Evolutionary conservation across 2,797 vertebrate genomes (phyloP), one percentile per base, ranked within the genome.

Genomic region (Macrochelys suwanniensis): DNA sequence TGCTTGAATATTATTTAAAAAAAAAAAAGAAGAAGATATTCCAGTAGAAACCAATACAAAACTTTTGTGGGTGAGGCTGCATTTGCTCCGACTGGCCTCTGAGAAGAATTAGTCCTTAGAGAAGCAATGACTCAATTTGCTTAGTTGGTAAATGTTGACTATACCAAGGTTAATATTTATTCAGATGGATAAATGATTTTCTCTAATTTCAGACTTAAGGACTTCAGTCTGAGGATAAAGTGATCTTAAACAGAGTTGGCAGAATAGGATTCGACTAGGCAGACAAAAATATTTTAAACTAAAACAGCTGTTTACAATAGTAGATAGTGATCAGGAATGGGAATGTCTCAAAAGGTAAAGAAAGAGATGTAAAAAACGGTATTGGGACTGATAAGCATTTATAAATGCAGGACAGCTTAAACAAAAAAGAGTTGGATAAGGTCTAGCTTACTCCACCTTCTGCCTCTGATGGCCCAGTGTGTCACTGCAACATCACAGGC

Each of bases 361-460:
- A 79, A 91, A 45, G 51, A 7, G 11, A 37, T 87, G 56, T 42
- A 47, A 11, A 50, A 74, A 87, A 91, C 28, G 31, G 11, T 65
- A 31, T 42, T 25, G 37, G 23, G 42, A 71, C 50, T 56, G 47
- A 51, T 8, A 33, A 25, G 6, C 42, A 49, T 31, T 47, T 49
- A 31, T 49, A 77, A 77, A 49, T 49, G 74, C 26, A 49, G 13
- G 26, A 17, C 26, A 49, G 11, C 47, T 77, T 47, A 31, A 77
- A 77, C 31, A 77, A 26, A 42, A 10, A n/a, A 65, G 7, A 49
- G 25, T 31, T 77, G 74, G 45, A 9, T 77, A 4, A 2, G 0
- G 0, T 25, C 8, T 50, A 8, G 47, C 13, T 31, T 49, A 5
- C 26, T 6, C 3, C 23, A 0, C 25, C 12, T 91, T 3, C 4